A percentile compares a stretch with the other conserved stretches of the same genome.
Conservation (phyloP, 2,113 vertebrate genomes). For the Corythornis cristatus region DNA sequence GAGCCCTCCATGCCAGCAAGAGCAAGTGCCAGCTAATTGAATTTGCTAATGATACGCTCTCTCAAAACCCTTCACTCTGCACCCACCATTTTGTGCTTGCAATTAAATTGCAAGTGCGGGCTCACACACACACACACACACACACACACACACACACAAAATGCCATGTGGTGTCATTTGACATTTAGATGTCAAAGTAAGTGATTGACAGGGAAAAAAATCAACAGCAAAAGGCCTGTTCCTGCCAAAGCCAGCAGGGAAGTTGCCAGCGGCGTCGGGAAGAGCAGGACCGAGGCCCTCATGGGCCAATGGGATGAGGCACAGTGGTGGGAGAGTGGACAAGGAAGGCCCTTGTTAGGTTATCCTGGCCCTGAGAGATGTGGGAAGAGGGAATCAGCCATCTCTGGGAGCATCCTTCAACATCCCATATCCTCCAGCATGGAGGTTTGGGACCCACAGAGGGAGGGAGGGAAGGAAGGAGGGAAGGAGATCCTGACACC, state of each 20-base stretch:
- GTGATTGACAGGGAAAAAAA: constrained; percentile 65
- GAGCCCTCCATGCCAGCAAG: constrained; percentile 71
- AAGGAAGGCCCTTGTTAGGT: background rate
- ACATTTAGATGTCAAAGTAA: constrained; percentile 69
- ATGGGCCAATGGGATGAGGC: background rate
- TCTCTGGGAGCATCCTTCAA: background rate
- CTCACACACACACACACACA: too few relatives aligned
- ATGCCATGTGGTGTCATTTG: constrained; percentile 65
- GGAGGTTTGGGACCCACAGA: rapidly evolving
- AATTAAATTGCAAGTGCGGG: constrained; percentile 35
- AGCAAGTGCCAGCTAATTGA: constrained; percentile 74
- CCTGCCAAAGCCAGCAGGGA: constrained; percentile 31
- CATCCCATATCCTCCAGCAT: background rate
- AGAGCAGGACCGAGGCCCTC: background rate
- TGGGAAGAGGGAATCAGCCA: background rate
- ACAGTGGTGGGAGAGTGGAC: background rate
- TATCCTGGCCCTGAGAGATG: background rate
- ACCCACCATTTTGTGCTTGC: constrained; percentile 56
- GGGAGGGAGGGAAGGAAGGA: background rate
- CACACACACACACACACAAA: background rate
- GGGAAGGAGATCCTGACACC: rapidly evolving
- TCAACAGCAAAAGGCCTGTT: constrained; percentile 50
- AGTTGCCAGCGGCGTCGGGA: constrained; percentile 9
- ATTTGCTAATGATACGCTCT: constrained; percentile 77
- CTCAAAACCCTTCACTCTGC: background rate